Conservation (phyloP, 2,797 vertebrate genomes). For the Cynodonichthys magdalenae region DNA sequence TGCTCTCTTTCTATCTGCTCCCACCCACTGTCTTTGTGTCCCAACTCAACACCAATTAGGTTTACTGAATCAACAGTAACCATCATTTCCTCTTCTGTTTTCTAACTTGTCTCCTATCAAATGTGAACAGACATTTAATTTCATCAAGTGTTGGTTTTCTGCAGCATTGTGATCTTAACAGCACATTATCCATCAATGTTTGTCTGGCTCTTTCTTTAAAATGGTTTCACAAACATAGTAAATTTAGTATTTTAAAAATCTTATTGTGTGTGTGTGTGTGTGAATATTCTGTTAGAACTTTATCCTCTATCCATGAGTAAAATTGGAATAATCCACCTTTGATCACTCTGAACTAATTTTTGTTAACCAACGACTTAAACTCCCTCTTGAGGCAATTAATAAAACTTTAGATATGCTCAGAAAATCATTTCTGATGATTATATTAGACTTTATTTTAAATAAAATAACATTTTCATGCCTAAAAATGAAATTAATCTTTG, state of each 20-base stretch:
- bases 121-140: slow-evolving; percentile 15
- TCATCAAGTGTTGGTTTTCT: slow-evolving; percentile 7
- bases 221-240: slow-evolving; percentile 1
- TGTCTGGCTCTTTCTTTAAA: neutral
- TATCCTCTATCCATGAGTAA: neutral
- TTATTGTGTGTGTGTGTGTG: neutral
- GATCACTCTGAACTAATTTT: neutral
- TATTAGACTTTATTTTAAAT: neutral
- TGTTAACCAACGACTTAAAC: neutral
- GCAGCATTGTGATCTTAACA: slow-evolving; percentile 2
- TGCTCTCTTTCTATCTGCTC: slow-evolving; percentile 45
- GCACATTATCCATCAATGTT: slow-evolving; percentile 1
- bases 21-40: slow-evolving; percentile 33
- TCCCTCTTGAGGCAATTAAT: neutral
- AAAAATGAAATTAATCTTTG: neutral
- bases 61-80: slow-evolving; percentile 57
- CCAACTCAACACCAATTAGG: slow-evolving; percentile 50
- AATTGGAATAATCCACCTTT: neutral
- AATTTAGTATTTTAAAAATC: neutral
- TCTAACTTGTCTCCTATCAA: slow-evolving; percentile 21
- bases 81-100: slow-evolving; percentile 13
- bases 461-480: neutral
- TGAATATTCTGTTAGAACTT: neutral
- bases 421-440: too few species aligned
- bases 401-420: neutral